Conservation (phyloP, 2,797 vertebrate genomes). For the Diplodus sargus region DNA sequence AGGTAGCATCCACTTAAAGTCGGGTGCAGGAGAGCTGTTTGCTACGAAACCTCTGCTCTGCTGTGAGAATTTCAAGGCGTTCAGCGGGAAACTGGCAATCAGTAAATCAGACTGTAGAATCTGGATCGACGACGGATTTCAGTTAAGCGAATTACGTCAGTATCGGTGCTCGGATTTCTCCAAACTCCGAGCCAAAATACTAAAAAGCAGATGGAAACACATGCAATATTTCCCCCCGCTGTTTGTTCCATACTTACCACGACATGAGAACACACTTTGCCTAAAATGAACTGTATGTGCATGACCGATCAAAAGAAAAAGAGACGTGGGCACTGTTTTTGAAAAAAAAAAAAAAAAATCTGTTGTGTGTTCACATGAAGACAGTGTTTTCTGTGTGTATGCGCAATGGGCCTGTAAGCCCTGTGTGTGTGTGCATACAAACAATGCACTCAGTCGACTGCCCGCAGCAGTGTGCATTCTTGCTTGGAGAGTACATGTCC, state of each 20-base stretch:
- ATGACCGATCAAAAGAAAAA: constrained; percentile 54
- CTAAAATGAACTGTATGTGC: constrained; percentile 37
- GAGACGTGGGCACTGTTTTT: constrained; percentile 45
- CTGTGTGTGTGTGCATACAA: constrained; percentile 58
- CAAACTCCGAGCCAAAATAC: neutral
- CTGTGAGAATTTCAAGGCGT: too few relatives aligned
- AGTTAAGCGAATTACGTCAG: too few relatives aligned
- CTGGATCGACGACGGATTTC: too few relatives aligned
- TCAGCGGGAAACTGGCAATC: too few relatives aligned
- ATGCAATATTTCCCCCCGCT: constrained; percentile 12
- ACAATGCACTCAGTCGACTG: constrained; percentile 76
- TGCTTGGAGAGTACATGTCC: constrained; percentile 83
- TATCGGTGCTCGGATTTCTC: too few relatives aligned
- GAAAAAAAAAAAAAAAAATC: constrained; percentile 46
- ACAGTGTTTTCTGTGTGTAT: constrained; percentile 55
- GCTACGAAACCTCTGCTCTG: too few relatives aligned
- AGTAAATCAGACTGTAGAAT: too few relatives aligned
- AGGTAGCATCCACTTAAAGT: too few relatives aligned
- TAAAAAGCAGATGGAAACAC: constrained; percentile 39
- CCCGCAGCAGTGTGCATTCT: constrained; percentile 78
- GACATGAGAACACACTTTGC: constrained; percentile 51
- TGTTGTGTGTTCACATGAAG: constrained; percentile 70
- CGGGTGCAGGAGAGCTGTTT: too few relatives aligned
- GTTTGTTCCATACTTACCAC: constrained; percentile 44
- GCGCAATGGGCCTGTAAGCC: constrained; percentile 66